Evolutionary conservation across 2,888 invertebrate genomes (phyloP), one percentile per base, ranked within the genome.

Genomic region (Drosophila tanythrix): DNA sequence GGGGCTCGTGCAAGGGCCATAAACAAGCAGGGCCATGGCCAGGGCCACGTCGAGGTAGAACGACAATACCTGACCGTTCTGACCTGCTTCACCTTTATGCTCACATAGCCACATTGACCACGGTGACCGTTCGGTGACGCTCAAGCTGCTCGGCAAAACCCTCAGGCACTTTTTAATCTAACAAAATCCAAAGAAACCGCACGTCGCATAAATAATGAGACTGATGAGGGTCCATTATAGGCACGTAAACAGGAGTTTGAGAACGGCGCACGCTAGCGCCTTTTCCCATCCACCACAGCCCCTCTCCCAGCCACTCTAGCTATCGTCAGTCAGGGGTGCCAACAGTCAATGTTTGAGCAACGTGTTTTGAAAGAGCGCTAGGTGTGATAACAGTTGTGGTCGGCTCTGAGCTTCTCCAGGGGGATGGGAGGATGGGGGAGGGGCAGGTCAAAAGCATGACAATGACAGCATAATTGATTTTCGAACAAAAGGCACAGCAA

Each of bases 131-230:
- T 67, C 80, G 80, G 67, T 65, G 76, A 69, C 79, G 82, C 59
- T 43, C 70, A 66, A 79, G 85, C 89, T 89, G 87, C 85, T 85
- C 85, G 82, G 78, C 76, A 79, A 90, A 90, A 89, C 85, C 85
- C 85, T 90, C 89, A 86, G 87, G 89, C 91, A 88, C 90, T 87
- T 87, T 87, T 87, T 87, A 87, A 87, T 90, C 88, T 88, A 90
- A 90, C 87, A 90, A 88, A 90, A 87, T 90, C 91, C 89, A 88
- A 90, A 90, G 91, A 91, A 88, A 88, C 91, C 91, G 90, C 91
- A 88, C 91, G 89, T 83, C 89, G 88, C 91, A 88, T 88, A 90
- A 91, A 86, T 88, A 88, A 88, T 88, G 88, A 91, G 87, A 90
- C 87, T 88, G 88, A 88, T 91, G 91, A 91, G 88, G 91, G 88